phyloP scores from a whole-genome alignment of 35 echinoderm and acorn worm genomes.

The Chiridota heheva region DNA sequence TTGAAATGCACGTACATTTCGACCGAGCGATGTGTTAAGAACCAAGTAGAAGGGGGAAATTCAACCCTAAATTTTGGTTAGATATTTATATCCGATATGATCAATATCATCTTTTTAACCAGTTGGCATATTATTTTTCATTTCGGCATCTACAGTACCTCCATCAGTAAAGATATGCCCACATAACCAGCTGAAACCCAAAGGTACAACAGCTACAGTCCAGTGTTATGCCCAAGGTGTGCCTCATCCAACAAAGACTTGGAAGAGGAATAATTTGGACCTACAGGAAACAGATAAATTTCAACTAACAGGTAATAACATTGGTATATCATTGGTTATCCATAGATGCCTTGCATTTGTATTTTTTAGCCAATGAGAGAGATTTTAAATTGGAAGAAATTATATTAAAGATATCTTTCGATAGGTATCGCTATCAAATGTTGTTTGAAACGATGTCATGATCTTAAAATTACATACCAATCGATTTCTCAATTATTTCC shows the following conservation, averaged over 20 bases:
- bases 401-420: too few relatives aligned
- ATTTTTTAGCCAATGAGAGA: too few relatives aligned
- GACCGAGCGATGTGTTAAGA: neutral
- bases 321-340: neutral
- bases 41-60: neutral
- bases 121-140: neutral
- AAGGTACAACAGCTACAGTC: slow-evolving; percentile 47
- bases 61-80: too few relatives aligned
- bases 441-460: too few relatives aligned
- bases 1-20: too few relatives aligned
- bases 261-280: slow-evolving; percentile 54
- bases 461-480: too few relatives aligned
- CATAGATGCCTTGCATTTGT: neutral
- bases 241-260: slow-evolving; percentile 61
- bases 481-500: too few relatives aligned
- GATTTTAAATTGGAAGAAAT: too few relatives aligned
- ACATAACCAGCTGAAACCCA: slow-evolving; percentile 36
- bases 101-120: too few relatives aligned
- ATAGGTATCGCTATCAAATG: too few relatives aligned
- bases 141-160: slow-evolving; percentile 53
- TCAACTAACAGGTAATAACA: slow-evolving; percentile 47
- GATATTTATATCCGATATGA: too few relatives aligned
- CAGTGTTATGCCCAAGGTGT: slow-evolving; percentile 84
- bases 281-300: slow-evolving; percentile 43
- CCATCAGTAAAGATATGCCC: slow-evolving; percentile 72